Percentiles rank a stretch among this genome's conserved stretches.
phyloP scores from a whole-genome alignment of 30 jellyfish, hydroid and myxozoan genomes.

The Mastigias papua region DNA sequence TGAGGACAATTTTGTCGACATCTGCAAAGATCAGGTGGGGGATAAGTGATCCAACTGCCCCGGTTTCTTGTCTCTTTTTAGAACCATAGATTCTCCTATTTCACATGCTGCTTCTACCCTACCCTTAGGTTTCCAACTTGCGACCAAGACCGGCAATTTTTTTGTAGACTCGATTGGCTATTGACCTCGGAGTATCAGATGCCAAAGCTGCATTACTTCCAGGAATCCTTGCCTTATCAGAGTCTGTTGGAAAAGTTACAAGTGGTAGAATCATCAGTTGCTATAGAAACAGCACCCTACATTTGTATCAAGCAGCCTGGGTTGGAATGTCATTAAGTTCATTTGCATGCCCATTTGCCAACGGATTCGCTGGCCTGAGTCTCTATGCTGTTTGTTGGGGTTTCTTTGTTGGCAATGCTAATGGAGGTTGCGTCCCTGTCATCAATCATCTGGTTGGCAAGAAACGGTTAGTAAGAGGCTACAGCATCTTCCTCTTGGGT shows the following conservation, averaged over 20 bases:
- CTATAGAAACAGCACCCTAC: background rate
- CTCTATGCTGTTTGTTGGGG: slow-evolving; percentile 49
- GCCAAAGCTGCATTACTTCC: slow-evolving; percentile 64
- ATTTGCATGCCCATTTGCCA: slow-evolving; percentile 52
- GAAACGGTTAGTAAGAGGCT: slow-evolving; percentile 34
- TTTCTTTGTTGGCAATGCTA: slow-evolving; percentile 43
- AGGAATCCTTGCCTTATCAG: slow-evolving; percentile 46
- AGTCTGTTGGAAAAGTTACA: slow-evolving; percentile 53
- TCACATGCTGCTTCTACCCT: too few species aligned
- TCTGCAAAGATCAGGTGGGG: too few species aligned
- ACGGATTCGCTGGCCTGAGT: slow-evolving; percentile 28
- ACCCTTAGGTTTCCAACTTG: background rate
- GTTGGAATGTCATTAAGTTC: slow-evolving; percentile 44
- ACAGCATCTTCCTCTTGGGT: slow-evolving; percentile 60
- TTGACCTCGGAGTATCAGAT: slow-evolving; percentile 65
- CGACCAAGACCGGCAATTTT: background rate
- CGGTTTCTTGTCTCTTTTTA: too few species aligned
- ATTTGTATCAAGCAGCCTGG: slow-evolving; percentile 41
- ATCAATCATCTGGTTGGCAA: slow-evolving; percentile 49
- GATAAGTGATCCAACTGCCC: too few species aligned
- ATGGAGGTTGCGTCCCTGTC: slow-evolving; percentile 42
- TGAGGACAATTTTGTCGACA: too few species aligned
- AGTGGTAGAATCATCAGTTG: slow-evolving; percentile 34
- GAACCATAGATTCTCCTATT: too few species aligned
- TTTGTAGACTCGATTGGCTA: slow-evolving; percentile 61